Evolutionary conservation across 2,888 invertebrate genomes (phyloP), one percentile per base, ranked within the genome.

Genomic region (Ormyrus labotus): DNA sequence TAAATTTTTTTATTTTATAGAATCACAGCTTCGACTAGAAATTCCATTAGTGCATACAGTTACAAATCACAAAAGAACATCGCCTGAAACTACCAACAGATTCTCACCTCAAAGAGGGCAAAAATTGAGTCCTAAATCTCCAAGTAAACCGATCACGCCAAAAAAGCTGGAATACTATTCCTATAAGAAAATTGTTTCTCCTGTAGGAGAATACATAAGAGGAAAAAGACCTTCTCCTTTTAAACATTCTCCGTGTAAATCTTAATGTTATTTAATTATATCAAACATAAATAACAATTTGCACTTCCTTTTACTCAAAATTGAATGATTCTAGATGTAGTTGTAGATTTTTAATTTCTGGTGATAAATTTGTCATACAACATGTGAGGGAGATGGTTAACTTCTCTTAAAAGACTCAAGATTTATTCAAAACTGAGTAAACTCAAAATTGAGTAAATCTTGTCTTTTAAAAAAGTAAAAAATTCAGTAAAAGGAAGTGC

Each of bases 151-250:
- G 9, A 68, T 51, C 9, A 60, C 50, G 0, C 53, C 78, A 74
- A 80, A 74, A 50, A 81, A 69, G 57, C 60, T 55, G 9, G 57
- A 53, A 48, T 5, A 70, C 9, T 78, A 79, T 61, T 71, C 68
- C 50, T 83, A 77, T 13, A 77, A 77, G 57, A 69, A 84, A 65
- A 72, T 83, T 10, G 80, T 80, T 57, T 84, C 84, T 47, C 84
- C 84, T 34, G 82, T 84, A 61, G 80, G 80, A 19, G 83, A 84
- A 67, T 84, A 84, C 48, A 84, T 84, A 48, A 81, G 68, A 81
- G 82, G 84, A 58, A 82, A 81, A 63, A 77, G 81, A 19, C 73
- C 45, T 67, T 81, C 79, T 64, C 83, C 83, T 60, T 83, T 77
- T 61, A 57, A 81, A 80, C 61, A 13, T 63, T 83, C 83, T 67